Conservation (phyloP, 2,113 vertebrate species). For the Garra rufa region DNA sequence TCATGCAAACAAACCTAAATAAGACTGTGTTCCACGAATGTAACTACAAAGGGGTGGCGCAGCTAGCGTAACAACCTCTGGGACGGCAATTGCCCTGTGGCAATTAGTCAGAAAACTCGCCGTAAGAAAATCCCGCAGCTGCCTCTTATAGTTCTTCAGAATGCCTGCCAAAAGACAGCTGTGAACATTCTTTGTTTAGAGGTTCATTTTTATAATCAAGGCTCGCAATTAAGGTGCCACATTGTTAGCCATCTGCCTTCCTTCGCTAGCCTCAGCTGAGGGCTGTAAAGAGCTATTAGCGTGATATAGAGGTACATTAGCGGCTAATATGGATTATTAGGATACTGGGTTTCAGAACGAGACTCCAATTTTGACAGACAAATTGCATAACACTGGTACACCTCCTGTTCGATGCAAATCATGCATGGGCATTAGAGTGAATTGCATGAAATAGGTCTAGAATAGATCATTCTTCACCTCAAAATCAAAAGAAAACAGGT, state of each 20-base stretch:
- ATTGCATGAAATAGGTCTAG: background rate
- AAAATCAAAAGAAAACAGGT: background rate
- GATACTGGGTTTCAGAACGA: background rate
- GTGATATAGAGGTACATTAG: constrained; percentile 11
- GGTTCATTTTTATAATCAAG: constrained; percentile 64
- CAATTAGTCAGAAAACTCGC: constrained; percentile 54
- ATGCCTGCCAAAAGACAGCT: constrained; percentile 59
- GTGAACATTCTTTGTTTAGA: constrained; percentile 58
- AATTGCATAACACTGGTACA: background rate
- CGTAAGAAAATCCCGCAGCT: constrained; percentile 33
- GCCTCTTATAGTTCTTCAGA: constrained; percentile 32
- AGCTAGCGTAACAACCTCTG: constrained; percentile 36
- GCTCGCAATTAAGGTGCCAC: constrained; percentile 58
- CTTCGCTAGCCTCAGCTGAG: constrained; percentile 1
- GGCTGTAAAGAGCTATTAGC: constrained; percentile 38
- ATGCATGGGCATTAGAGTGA: background rate
- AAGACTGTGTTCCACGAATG: constrained; percentile 40
- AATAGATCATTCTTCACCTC: background rate
- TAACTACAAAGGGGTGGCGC: constrained; percentile 24
- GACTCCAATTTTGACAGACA: constrained; percentile 1
- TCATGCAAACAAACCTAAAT: constrained; percentile 39
- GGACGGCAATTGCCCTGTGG: constrained; percentile 14
- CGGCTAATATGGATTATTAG: constrained; percentile 27
- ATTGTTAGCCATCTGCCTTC: constrained; percentile 44
- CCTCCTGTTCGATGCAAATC: background rate